A percentile compares a stretch with the other conserved stretches of the same genome.
These are phyloP conservation scores for Penelope pileata DNA, from an alignment of 2,113 vertebrate genomes.

Conservation along the genomic window DNA sequence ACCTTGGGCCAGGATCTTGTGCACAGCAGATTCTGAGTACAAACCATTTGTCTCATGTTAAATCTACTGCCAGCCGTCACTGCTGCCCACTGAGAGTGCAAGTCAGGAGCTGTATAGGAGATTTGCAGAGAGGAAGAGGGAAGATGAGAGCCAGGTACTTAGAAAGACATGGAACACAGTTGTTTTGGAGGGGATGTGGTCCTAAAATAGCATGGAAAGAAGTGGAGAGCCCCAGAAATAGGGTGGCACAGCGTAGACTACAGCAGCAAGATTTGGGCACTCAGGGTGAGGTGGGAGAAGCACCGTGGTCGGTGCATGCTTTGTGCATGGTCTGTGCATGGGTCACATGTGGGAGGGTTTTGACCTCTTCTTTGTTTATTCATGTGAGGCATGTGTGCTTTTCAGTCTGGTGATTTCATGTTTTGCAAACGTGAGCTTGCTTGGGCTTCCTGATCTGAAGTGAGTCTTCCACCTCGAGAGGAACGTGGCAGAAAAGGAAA, in stretches of 20 bases:
- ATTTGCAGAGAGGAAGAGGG: background rate
- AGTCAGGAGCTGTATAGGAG: background rate
- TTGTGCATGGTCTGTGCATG: background rate
- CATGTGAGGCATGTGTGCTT: rapidly evolving
- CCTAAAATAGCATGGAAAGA: background rate
- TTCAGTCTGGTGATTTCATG: background rate
- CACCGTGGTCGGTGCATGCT: background rate
- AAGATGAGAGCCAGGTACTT: background rate
- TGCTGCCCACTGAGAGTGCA: background rate
- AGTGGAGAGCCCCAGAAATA: background rate
- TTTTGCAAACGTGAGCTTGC: background rate
- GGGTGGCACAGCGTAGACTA: background rate
- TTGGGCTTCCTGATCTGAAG: background rate
- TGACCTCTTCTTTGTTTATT: background rate
- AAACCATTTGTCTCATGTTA: background rate
- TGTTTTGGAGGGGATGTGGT: background rate
- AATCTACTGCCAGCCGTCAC: background rate
- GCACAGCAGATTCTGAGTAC: background rate
- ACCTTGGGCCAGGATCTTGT: background rate
- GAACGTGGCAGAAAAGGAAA: background rate
- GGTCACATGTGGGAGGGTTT: background rate
- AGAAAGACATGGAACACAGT: background rate
- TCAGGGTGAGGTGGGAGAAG: background rate
- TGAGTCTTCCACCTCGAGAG: background rate
- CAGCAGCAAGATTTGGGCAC: background rate